Base-by-base conservation (phyloP, 2,113 vertebrate genomes). In the Rhodinocichla rosea region DNA sequence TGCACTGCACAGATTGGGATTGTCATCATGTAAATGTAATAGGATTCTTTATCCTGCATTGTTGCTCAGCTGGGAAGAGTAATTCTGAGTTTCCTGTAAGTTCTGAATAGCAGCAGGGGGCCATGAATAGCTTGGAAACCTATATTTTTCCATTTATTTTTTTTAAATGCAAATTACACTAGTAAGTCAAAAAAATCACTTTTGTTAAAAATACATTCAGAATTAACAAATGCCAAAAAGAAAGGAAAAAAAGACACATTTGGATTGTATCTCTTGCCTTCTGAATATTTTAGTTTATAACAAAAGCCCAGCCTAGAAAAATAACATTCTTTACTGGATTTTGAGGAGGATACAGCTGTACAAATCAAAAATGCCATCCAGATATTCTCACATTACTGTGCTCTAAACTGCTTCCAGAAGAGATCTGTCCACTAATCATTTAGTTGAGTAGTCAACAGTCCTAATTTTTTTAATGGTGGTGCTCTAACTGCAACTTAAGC, bases 201-300 rank as follows among this genome's bases (percentile, higher is more conserved):
- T 97, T 93, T 96, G 98, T 98, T 98, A 98, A 98, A 98, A 98
- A 98, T 98, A 98, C 98, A 98, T 98, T 98, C 98, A 97, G 97
- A 98, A 98, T 98, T 98, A 98, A 98, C 97, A 98, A 98, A 98
- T 94, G 97, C 95, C 92, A 97, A 97, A 97, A 94, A 95, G 78
- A 94, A 96, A 96, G 79, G 68, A 93, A 57, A 74, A 91, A 76
- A 94, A 37, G 88, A 97, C 96, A 98, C 96, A 97, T 98, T 97
- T 98, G 97, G 97, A 97, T 98, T 97, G 93, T 97, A 98, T 97
- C 97, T 97, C 96, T 98, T 98, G 97, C 96, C 89, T 97, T 98
- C 96, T 93, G 97, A 98, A 97, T 98, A 98, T 97, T 96, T 98
- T 95, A 97, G 97, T 98, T 98, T 97, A 97, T 98, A 98, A 98